Base-by-base conservation (phyloP, 2,113 vertebrate species). In the Pollimyrus isidori region DNA sequence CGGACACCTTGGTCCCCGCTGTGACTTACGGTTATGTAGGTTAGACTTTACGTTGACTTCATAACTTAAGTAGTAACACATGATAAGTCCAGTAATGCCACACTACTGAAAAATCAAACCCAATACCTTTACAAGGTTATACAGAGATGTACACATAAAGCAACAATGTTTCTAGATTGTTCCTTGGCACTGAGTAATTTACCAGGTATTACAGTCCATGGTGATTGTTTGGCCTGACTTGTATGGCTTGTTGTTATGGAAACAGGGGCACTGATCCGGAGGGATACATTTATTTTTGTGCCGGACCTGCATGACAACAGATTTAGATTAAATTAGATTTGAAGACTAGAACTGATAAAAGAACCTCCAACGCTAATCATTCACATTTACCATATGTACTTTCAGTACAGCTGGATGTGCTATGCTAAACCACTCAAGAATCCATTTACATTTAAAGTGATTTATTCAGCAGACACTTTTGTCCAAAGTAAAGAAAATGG, bases 151-250 rank as follows among this genome's bases (percentile, higher is more conserved):
- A 42, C 73, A 42, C 39, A 83, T 10, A 83, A 46, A 42, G 2
- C 45, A 42, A 48, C 9, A n/a, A 84, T 23, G 23, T 21, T 83
- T 42, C 9, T 46, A 48, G 45, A n/a, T 42, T 23, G 39, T 48
- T 46, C 19, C 39, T 48, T 48, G 82, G 45, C 42, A 23, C 21
- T 3, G 10, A 84, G 46, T 45, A 23, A 6, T 95, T 97, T 94
- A 99, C 98, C 98, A 99, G 7, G 96, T 97, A 92, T 99, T 99
- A 93, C 98, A 99, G 92, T 97, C 97, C 0, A 96, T 94, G 13
- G 92, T 94, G 91, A 99, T 95, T 0, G 69, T 94, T 84, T 97
- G 94, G 89, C 97, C 98, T 0, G 96, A 95, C 87, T 93, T 89
- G 0, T 97, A 98, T 4, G 97, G 95, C 88, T 91, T 95, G 94